Evolutionary conservation across 1,140 invertebrate species (phyloP).

Genomic region (Brachystomella parvula): DNA sequence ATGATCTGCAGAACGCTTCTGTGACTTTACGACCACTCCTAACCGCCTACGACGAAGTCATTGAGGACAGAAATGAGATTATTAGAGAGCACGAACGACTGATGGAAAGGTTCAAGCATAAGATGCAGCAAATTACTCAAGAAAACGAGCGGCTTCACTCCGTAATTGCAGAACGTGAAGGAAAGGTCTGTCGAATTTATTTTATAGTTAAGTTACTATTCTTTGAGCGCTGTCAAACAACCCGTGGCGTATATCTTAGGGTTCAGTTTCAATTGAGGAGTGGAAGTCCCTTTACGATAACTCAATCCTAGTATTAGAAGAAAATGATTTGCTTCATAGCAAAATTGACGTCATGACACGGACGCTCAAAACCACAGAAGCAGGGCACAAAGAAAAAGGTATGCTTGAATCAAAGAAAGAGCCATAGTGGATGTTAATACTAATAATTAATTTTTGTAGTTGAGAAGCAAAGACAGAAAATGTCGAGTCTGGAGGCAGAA

Average conservation of each 20-base stretch:
- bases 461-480: not conserved
- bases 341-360: conserved; percentile 49
- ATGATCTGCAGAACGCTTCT: conserved; percentile 46
- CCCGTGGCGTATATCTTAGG: conserved; percentile 38
- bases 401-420: not conserved
- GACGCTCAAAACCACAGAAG: conserved; percentile 53
- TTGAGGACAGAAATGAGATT: conserved; percentile 57
- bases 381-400: conserved; percentile 36
- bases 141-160: conserved; percentile 56
- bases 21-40: conserved; percentile 48
- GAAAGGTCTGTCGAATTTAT: conserved; percentile 43
- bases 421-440: not conserved
- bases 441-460: not conserved
- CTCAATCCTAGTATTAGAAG: conserved; percentile 44
- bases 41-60: conserved; percentile 58
- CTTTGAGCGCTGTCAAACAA: not conserved
- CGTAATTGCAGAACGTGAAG: conserved; percentile 49
- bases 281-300: conserved; percentile 47
- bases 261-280: conserved; percentile 42
- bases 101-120: conserved; percentile 53
- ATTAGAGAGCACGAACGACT: conserved; percentile 53
- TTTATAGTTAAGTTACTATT: not conserved
- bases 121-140: conserved; percentile 51
- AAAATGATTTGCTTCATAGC: conserved; percentile 44
- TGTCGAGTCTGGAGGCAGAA: not conserved